Evolutionary conservation across 2,888 invertebrate species (phyloP).

Genomic region (Cantharis rufa): DNA sequence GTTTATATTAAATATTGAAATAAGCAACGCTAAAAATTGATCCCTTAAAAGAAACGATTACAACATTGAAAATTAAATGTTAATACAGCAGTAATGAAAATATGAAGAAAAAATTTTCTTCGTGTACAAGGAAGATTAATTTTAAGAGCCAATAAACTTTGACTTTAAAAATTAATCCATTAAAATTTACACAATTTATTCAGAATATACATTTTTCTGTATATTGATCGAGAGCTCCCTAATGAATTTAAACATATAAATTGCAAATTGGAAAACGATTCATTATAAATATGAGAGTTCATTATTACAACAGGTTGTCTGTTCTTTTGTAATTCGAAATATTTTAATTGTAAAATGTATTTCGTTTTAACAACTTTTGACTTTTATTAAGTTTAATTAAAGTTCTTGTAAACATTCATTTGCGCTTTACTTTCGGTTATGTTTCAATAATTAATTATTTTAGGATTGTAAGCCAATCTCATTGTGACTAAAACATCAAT

Average conservation of each 20-base stretch:
- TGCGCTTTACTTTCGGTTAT: neutral
- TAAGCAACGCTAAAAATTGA: neutral
- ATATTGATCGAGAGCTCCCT: neutral
- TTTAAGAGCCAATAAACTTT: neutral
- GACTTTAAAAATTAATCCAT: neutral
- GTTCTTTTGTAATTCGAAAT: neutral
- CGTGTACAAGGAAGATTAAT: neutral
- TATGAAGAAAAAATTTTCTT: neutral
- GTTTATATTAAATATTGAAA: neutral
- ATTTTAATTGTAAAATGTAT: neutral
- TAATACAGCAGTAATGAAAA: neutral
- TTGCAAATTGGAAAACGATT: neutral
- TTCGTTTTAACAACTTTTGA: neutral
- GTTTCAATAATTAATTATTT: neutral
- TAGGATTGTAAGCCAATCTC: neutral
- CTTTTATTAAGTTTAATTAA: neutral
- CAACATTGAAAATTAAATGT: neutral
- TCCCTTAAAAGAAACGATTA: neutral
- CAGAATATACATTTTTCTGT: neutral
- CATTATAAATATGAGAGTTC: neutral
- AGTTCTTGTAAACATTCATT: neutral
- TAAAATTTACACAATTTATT: neutral
- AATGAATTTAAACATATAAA: neutral
- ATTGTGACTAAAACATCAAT: neutral
- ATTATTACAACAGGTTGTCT: conserved; percentile 1